A percentile compares a stretch with the other conserved stretches of the same genome.
Conservation (phyloP, 2,888 invertebrate species). For the Heliconius hortense region DNA sequence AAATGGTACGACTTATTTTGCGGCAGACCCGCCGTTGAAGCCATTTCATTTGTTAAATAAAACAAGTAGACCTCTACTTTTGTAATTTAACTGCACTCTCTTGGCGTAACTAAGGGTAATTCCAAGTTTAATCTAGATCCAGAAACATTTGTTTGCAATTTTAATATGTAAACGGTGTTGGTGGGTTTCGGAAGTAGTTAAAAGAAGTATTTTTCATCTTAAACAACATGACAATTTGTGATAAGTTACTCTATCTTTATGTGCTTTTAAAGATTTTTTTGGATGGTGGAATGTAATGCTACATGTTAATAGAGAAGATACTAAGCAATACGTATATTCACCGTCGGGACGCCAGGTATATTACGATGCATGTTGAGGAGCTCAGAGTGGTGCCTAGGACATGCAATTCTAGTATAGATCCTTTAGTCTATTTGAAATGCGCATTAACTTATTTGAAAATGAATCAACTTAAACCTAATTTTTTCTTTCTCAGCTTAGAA, state of each 20-base stretch:
- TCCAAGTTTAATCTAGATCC: not conserved
- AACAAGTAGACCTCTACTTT: constrained; percentile 9
- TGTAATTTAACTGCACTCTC: constrained; percentile 9
- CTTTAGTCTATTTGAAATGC: too few relatives aligned
- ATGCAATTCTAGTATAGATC: too few relatives aligned
- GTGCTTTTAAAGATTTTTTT: not conserved
- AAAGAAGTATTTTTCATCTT: not conserved
- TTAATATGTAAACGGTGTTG: not conserved
- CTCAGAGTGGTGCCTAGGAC: too few relatives aligned
- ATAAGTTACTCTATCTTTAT: not conserved
- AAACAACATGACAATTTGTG: not conserved
- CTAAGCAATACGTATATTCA: too few relatives aligned
- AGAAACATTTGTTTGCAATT: not conserved
- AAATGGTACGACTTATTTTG: constrained; percentile 26
- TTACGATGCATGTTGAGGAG: too few relatives aligned
- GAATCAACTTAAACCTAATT: too few relatives aligned
- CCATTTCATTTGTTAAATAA: constrained; percentile 21
- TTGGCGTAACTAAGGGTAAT: not conserved
- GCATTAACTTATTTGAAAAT: too few relatives aligned
- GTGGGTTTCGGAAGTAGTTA: not conserved
- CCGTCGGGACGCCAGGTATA: too few relatives aligned
- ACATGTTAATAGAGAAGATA: not conserved
- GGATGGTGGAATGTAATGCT: not conserved
- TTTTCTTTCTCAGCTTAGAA: too few relatives aligned
- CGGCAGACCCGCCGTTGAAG: constrained; percentile 15